phyloP scores from a whole-genome alignment of 1,140 invertebrate genomes.

The Pseudomyrmex gracilis region DNA sequence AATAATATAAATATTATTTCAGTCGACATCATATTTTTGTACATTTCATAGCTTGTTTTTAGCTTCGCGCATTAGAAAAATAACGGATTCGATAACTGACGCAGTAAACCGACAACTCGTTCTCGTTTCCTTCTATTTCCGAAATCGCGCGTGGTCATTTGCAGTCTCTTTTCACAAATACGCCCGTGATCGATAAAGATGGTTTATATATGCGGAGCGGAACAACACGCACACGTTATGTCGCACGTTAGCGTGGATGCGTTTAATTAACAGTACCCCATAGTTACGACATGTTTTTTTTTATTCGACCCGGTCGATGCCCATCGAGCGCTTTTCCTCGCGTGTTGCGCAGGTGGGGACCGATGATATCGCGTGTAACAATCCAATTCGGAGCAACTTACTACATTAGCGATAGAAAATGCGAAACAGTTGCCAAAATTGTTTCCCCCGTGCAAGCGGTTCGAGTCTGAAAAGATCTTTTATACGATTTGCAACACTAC shows the following conservation, averaged over 20 bases:
- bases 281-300: slow-evolving; percentile 5
- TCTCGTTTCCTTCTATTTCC: slow-evolving; percentile 5
- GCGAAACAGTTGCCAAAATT: slow-evolving; percentile 30
- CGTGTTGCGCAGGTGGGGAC: slow-evolving; percentile 10
- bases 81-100: neutral
- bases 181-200: slow-evolving; percentile 39
- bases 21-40: too few relatives aligned
- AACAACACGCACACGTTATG: slow-evolving; percentile 36
- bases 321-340: slow-evolving; percentile 8
- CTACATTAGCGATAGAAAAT: slow-evolving; percentile 12
- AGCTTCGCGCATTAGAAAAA: neutral
- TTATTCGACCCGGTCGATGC: slow-evolving; percentile 44
- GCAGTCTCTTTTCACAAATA: slow-evolving; percentile 17
- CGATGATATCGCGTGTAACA: slow-evolving; percentile 30
- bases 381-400: neutral
- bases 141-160: slow-evolving; percentile 31
- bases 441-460: slow-evolving; percentile 11
- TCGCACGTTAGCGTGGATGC: slow-evolving; percentile 48
- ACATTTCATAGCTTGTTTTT: neutral
- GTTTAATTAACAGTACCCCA: slow-evolving; percentile 38
- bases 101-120: neutral
- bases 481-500: neutral
- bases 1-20: too few relatives aligned
- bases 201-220: slow-evolving; percentile 34
- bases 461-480: neutral